Evolutionary conservation across 2,888 invertebrate genomes (phyloP).

Genomic region (Drosophila recens): DNA sequence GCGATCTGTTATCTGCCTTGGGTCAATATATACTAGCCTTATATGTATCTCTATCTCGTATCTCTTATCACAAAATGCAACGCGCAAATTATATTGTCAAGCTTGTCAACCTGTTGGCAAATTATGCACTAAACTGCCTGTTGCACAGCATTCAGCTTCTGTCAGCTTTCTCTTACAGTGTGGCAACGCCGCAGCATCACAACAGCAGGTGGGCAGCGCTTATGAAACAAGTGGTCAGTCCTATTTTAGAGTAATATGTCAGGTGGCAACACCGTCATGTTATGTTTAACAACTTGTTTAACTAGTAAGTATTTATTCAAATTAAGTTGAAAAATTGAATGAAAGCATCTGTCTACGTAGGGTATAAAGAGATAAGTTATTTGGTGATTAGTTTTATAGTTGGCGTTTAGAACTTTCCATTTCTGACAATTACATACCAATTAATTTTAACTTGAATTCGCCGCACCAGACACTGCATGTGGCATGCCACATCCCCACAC

Average conservation of each 20-base stretch:
- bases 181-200: background rate
- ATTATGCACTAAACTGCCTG: background rate
- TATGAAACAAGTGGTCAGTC: background rate
- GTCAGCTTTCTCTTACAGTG: background rate
- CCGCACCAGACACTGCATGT: conserved; percentile 11
- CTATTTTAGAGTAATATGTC: background rate
- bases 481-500: conserved; percentile 15
- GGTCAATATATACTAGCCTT: conserved; percentile 7
- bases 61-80: background rate
- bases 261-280: background rate
- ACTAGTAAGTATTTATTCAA: too few relatives aligned
- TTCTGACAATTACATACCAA: conserved; percentile 42
- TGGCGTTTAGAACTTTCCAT: conserved; percentile 19
- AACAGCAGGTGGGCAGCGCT: background rate
- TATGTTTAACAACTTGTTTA: background rate
- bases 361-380: background rate
- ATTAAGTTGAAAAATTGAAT: background rate
- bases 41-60: background rate
- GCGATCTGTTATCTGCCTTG: background rate
- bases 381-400: background rate
- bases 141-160: conserved; percentile 4
- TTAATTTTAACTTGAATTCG: conserved; percentile 32
- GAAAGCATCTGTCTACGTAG: background rate
- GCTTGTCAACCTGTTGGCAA: background rate
- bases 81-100: background rate